Evolutionary conservation across 35 echinoderm and acorn worm species (phyloP), one percentile per base, ranked within the genome.

Genomic region (Ophiothrix spiculata): DNA sequence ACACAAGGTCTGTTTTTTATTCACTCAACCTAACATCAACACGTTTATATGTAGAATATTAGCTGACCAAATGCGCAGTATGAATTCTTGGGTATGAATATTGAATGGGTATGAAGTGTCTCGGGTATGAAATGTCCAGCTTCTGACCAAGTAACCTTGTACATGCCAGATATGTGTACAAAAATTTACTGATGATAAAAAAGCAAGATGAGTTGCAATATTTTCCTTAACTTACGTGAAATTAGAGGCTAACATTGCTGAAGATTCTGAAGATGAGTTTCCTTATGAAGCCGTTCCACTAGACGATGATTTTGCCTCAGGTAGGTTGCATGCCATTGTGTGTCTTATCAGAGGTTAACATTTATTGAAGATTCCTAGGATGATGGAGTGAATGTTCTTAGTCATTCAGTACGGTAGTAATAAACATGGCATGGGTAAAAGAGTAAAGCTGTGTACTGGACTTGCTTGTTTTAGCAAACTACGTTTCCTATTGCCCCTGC

Each of bases 201-300:
- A n/a, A n/a, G 28, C 25, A 23, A 75, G 31, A 31, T 38, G 25
- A 56, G 16, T 39, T 77, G 28, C 8, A 31, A 32, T 25, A 31
- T 17, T 19, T 85, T 78, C 41, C 64, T 82, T 88, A 77, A 88
- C 76, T 69, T 40, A 76, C 56, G 13, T 6, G 81, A 2, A 49
- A 32, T 31, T 56, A 97, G 94, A 83, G 77, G 90, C 80, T 13
- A 84, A 39, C 35, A 90, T 97, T 64, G 31, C 84, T 39, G 91
- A 85, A 36, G 94, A 97, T 88, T 97, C 94, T 8, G 94, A 93
- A 35, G 91, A 97, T 90, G 94, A 97, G 25, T 97, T 97, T 80
- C 64, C 87, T 21, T 97, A 97, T 97, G 94, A 97, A 69, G 94
- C 92, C 56, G 87, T 97, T 23, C 87, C 91, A 37, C 80, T 93